Percentiles rank a stretch among this genome's conserved stretches.
Conservation (phyloP, 2,888 invertebrate genomes). For the Polydrusus tereticollis region DNA sequence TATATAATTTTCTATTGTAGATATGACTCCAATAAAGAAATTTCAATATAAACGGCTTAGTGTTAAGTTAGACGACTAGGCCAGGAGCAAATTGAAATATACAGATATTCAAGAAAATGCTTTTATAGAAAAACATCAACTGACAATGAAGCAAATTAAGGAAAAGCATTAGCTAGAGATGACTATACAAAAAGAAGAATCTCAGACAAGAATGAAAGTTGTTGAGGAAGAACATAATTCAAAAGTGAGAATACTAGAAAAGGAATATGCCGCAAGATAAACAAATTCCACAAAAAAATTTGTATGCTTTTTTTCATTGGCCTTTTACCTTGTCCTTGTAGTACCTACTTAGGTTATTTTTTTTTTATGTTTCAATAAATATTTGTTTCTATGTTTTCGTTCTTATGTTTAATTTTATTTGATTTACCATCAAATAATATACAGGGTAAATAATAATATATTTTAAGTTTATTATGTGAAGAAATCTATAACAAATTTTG, state of each 20-base stretch:
- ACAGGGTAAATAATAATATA: no score
- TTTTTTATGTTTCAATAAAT: no score
- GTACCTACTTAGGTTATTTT: no score
- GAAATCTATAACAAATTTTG: no score
- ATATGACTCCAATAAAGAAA: not conserved
- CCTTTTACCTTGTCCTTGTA: no score
- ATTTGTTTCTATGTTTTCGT: no score
- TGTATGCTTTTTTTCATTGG: no score
- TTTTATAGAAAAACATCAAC: not conserved
- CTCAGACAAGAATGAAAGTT: not conserved
- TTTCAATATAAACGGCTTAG: slow-evolving; percentile 3
- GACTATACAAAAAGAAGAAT: not conserved
- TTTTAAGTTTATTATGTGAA: no score
- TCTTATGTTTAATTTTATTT: no score
- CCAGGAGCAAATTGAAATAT: slow-evolving; percentile 3
- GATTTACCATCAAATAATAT: no score
- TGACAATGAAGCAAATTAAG: not conserved
- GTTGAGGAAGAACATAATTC: not conserved
- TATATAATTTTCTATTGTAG: no score
- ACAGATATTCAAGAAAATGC: slow-evolving; percentile 2
- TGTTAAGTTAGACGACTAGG: slow-evolving; percentile 12
- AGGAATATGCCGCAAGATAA: not conserved
- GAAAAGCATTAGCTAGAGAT: slow-evolving; percentile 12
- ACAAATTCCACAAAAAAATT: not conserved
- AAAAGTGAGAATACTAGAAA: not conserved